Evolutionary conservation across 1,140 invertebrate species (phyloP), one percentile per base, ranked within the genome.

Genomic region (Heliconius hermathena): DNA sequence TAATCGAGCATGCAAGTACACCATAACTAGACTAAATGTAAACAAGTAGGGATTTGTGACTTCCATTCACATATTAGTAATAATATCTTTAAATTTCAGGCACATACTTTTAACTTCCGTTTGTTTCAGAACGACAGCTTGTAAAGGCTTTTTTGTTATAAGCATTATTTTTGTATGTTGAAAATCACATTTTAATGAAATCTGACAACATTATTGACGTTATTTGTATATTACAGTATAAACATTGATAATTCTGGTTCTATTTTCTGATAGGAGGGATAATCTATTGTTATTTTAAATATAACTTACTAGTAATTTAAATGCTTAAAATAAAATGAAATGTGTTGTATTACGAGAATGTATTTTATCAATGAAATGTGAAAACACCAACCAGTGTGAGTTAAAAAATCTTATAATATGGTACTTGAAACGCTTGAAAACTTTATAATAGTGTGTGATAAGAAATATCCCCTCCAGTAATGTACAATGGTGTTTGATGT

Each of bases 11-110:
- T 79, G 77, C 81, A 74, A 74, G 54, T 66, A 66, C 71, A 72
- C 22, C 71, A 49, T 79, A 79, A 75, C 33, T 75, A 71, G 88
- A 89, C 86, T 90, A 83, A 91, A 90, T 91, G 89, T 90, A 91
- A 92, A 92, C 90, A 91, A 91, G 89, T 81, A 76, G 41, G 75
- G 36, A 74, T 77, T 76, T 71, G 60, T 66, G 60, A 66, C 60
- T 66, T 66, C 60, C 57, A 66, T 49, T 76, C 57, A 20, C n/a
- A 74, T 33, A 18, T 9, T 60, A 22, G 29, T 66, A 74, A 36
- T 74, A 74, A 36, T 74, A 18, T 36, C 33, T 22, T 13, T 57
- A 22, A 36, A 57, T 49, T n/a, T 74, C 46, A 33, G 29, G 26
- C 52, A 57, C 26, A 57, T 74, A 74, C 52, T 66, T 29, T 4